Evolutionary conservation across 2,888 invertebrate genomes (phyloP), one percentile per base, ranked within the genome.

Genomic region (Iselma pallidipennis): DNA sequence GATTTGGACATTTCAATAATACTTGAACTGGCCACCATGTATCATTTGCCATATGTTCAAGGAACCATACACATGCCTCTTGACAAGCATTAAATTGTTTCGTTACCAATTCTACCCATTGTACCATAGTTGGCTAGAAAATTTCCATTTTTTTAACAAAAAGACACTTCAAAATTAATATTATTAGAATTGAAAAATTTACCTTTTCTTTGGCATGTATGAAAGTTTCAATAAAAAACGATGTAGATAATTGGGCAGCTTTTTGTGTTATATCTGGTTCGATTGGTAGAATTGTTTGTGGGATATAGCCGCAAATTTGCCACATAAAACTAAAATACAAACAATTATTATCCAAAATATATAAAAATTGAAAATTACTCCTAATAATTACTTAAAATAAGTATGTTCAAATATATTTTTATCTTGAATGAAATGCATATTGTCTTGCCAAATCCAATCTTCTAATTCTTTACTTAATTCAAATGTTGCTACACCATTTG

Each of bases 361-460:
- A 37, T 49, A 28, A 10, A 53, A 29, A 23, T 12, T 33, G 31
- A 14, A 14, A 25, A 23, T n/a, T n/a, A 55, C 9, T 28, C 16
- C 28, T 6, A 28, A 28, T 28, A 33, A 83, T 86, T 76, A 94
- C 93, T 92, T 92, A 81, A 96, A 96, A 79, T 97, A 97, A 0
- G 94, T 93, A 78, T 96, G 96, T 76, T 97, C 96, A 78, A 97
- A 96, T 74, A 97, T 95, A 79, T 95, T 96, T 78, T 95, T 94
- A 81, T 97, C 96, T 76, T 94, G 94, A 57, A 97, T 85, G 78
- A 96, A 97, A 79, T 95, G 93, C 88, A 93, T 93, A 80, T 97
- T 97, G 82, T 97, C 97, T 78, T 95, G 91, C 96, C 96, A 97
- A 71, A 97, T 96, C 96, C 96, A 96, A 81, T 94, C 92, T 78